Base-by-base conservation (phyloP, 2,797 vertebrate species). In the Ptychobarbus kaznakovi region DNA sequence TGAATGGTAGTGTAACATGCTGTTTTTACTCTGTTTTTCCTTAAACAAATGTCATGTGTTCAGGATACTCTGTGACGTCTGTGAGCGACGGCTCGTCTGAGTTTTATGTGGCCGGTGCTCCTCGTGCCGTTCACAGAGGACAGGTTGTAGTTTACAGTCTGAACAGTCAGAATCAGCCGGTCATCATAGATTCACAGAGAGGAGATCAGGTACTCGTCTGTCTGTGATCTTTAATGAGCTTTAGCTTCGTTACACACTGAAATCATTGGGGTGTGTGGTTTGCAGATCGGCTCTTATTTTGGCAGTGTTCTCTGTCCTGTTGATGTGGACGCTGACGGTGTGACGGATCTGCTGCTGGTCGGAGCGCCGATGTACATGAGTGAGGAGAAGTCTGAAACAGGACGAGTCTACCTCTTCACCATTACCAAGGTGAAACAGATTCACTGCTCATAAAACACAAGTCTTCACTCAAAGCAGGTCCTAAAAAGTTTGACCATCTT, bases 301-400 rank as follows among this genome's bases (percentile, higher is more conserved):
- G 96, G 96, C 40, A 96, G 96, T 4, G 96, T 97, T 68, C 87
- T 97, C 8, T 97, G 96, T 89, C 93, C 96, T 7, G 91, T 97
- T 13, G 96, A 97, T 0, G 91, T 97, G 87, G 89, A 97, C 83
- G 89, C 82, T 82, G 96, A 97, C 88, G 91, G 91, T 12, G 66
- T 95, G 80, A 95, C 96, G n/a, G 96, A 97, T 35, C 92, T 97
- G 35, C 91, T 97, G 11, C 92, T 97, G 88, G 96, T 97, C 25
- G 95, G 95, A n/a, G 96, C 96, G 0, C 96, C 96, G 3, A 97
- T 92, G 92, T 97, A 93, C 91, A 97, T 97, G 96, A 97, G 95
- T 82, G 92, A 95, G 38, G 86, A 95, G 49, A 97, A 97, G 89
- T 96, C 95, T 90, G 96, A 97, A 83, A 94, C 93, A 63, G 96